These are phyloP conservation scores for Percopsis transmontana DNA, from an alignment of 2,113 vertebrate genomes.

Conservation along the genomic window DNA sequence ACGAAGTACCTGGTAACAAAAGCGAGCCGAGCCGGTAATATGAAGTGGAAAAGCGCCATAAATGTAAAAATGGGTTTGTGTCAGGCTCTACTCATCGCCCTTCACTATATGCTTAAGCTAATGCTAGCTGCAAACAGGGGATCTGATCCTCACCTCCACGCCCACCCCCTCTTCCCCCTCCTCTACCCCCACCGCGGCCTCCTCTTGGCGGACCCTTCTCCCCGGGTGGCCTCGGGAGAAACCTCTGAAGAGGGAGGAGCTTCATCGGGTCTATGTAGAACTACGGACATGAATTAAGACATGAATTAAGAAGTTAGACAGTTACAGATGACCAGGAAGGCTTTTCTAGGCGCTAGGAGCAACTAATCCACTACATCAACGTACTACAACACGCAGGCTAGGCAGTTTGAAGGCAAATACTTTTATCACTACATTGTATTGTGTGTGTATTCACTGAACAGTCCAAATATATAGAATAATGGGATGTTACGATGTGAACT, in stretches of 20 bases:
- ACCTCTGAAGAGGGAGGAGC: slow-evolving; percentile 91
- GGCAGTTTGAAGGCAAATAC: too few species aligned
- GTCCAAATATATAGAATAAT: too few species aligned
- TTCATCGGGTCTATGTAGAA: slow-evolving; percentile 98
- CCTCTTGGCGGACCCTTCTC: slow-evolving; percentile 91
- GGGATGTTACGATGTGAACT: too few species aligned
- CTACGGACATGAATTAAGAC: slow-evolving; percentile 64
- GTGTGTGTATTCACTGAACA: too few species aligned
- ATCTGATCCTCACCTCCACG: slow-evolving; percentile 70
- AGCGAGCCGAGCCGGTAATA: too few species aligned
- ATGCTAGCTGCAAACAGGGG: too few species aligned
- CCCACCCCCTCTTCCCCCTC: slow-evolving; percentile 82
- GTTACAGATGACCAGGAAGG: not conserved
- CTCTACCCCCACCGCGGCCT: slow-evolving; percentile 84
- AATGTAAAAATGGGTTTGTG: not conserved
- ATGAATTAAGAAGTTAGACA: not conserved
- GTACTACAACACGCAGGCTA: too few species aligned
- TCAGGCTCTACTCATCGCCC: not conserved
- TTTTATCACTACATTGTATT: too few species aligned
- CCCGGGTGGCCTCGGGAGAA: slow-evolving; percentile 93
- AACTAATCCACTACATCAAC: too few species aligned
- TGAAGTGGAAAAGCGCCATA: too few species aligned
- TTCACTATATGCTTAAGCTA: not conserved
- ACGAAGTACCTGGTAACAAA: too few species aligned
- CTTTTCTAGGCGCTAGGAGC: too few species aligned